Conservation (phyloP, 2,113 vertebrate genomes). For the Erinaceus europaeus region DNA sequence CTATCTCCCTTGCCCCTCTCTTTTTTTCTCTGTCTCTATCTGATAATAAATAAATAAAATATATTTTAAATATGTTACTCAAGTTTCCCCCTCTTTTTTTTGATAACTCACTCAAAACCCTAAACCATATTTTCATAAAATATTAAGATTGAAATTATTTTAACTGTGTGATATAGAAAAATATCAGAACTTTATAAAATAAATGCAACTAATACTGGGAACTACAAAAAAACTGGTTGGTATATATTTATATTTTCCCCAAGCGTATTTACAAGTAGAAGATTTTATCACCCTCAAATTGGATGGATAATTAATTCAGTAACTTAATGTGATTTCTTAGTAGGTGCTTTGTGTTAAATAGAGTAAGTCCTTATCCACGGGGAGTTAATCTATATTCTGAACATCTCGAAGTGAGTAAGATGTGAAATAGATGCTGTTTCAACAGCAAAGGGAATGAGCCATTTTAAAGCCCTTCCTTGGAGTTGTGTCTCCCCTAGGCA, state of each 20-base stretch:
- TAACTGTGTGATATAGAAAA: background rate
- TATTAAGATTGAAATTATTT: background rate
- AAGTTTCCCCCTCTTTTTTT: background rate
- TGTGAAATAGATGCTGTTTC: conserved; percentile 48
- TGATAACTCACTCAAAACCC: background rate
- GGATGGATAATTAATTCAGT: conserved; percentile 60
- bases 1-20: too few species aligned
- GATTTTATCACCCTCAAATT: conserved; percentile 40
- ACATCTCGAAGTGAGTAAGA: conserved; percentile 43
- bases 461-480: background rate
- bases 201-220: background rate
- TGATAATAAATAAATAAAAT: too few species aligned
- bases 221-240: background rate
- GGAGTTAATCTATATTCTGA: conserved; percentile 61
- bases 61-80: too few species aligned
- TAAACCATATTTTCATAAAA: background rate
- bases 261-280: conserved; percentile 52
- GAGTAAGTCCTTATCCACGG: conserved; percentile 22
- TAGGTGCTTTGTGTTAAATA: conserved; percentile 66
- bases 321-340: conserved; percentile 69
- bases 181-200: background rate
- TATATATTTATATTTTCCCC: conserved; percentile 36
- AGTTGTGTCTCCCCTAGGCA: background rate
- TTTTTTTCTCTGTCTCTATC: too few species aligned
- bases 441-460: conserved; percentile 58